Base-by-base conservation (phyloP, 2,888 invertebrate genomes). In the Meteorus cinctellus region DNA sequence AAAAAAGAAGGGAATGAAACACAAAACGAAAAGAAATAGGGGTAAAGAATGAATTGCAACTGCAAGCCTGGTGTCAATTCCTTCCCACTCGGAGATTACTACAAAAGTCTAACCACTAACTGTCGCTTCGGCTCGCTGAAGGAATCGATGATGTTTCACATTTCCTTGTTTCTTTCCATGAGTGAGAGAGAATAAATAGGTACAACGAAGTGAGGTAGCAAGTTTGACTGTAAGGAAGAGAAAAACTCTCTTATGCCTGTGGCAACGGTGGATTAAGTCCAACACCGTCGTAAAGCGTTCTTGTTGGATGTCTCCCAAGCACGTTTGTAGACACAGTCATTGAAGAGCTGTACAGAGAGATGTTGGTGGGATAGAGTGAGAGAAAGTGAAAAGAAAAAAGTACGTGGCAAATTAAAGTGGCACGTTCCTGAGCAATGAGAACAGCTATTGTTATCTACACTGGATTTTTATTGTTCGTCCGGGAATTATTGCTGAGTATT, bases 41-140 rank as follows among this genome's bases (percentile, higher is more conserved):
- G 45, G 6, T 10, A 29, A 29, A 67, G 67, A 67, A 29, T 29
- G 29, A 67, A 51, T 67, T 45, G 34, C 45, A 67, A 67, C 67
- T 51, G 19, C 67, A 29, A 67, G 19, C 24, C n/a, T 55, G 55
- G 5, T 19, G 55, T 55, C 19, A 24, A 55, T 55, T 55, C 55
- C 19, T 55, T 55, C 5, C 55, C 55, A 55, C 55, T 55, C 24
- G 55, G 55, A 55, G 55, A 55, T 55, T 55, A 55, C 55, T 55
- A 19, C 55, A 19, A 55, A 55, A 55, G 55, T 55, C 19, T 24
- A 55, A 55, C 55, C 55, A 55, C 55, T 55, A 55, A 55, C 55
- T 55, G 55, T 19, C 55, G 10, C 19, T n/a, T 19, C 19, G 19
- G 19, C 24, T 5, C 6, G 19, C 19, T 55, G 19, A 55, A 12